phyloP scores from a whole-genome alignment of 2,888 invertebrate genomes.

The Sarcophaga carnaria region DNA sequence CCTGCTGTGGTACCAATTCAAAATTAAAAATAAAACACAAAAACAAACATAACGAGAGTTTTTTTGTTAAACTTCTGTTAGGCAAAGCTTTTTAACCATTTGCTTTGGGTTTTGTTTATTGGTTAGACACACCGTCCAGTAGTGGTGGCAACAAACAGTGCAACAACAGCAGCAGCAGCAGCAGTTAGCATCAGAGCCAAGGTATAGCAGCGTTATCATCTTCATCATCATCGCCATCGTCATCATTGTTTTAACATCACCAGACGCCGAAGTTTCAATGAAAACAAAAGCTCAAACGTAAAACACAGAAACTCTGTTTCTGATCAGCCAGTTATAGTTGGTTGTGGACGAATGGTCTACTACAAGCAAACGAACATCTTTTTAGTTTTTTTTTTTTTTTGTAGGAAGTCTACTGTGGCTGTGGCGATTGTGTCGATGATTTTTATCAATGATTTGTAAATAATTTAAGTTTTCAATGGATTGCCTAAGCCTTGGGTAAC shows the following conservation, averaged over 20 bases:
- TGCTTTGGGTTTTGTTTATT: constrained; percentile 12
- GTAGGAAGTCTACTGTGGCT: constrained; percentile 3
- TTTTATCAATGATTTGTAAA: constrained; percentile 64
- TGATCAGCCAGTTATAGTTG: constrained; percentile 24
- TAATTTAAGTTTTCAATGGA: constrained; percentile 59
- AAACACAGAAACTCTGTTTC: constrained; percentile 5
- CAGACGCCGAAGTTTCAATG: constrained; percentile 12
- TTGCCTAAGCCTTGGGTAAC: background rate
- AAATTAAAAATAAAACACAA: constrained; percentile 22
- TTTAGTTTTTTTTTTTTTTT: background rate
- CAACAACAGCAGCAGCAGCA: background rate
- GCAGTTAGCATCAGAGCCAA: background rate
- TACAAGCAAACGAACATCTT: constrained; percentile 5
- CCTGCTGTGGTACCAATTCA: constrained; percentile 53
- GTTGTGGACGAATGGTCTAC: constrained; percentile 13
- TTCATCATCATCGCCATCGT: background rate
- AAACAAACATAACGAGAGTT: constrained; percentile 5
- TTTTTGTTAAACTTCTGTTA: constrained; percentile 37
- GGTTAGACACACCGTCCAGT: constrained; percentile 21
- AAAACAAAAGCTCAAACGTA: background rate
- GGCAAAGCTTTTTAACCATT: constrained; percentile 38
- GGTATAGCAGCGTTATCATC: background rate
- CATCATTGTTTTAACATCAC: background rate
- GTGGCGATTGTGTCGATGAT: constrained; percentile 52
- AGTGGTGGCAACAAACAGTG: constrained; percentile 10